phyloP scores from a whole-genome alignment of 1,140 invertebrate species.

The Vollenhovia emeryi region DNA sequence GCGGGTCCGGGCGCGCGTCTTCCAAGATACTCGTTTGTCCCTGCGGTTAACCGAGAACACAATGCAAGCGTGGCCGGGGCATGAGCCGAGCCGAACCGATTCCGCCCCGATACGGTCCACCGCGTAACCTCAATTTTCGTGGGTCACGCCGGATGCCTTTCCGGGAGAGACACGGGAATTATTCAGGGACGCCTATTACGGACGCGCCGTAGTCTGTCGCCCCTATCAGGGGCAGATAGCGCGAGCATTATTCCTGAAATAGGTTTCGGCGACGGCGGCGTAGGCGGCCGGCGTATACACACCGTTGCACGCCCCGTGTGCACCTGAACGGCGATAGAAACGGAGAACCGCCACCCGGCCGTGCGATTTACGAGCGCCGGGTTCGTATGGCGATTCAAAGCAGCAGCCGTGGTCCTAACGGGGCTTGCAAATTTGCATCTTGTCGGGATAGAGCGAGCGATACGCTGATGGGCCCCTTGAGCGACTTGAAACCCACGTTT shows the following conservation, averaged over 20 bases:
- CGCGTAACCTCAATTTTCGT: slow-evolving; percentile 74
- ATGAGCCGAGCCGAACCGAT: slow-evolving; percentile 40
- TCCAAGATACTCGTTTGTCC: slow-evolving; percentile 14
- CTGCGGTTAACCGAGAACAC: slow-evolving; percentile 46
- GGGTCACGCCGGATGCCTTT: slow-evolving; percentile 68
- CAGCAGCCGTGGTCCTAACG: slow-evolving; percentile 47
- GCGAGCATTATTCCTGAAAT: slow-evolving; percentile 68
- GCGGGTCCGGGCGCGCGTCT: not conserved
- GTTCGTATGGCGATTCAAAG: slow-evolving; percentile 52
- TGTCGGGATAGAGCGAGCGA: slow-evolving; percentile 37
- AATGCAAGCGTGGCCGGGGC: slow-evolving; percentile 57
- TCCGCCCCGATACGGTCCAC: slow-evolving; percentile 69
- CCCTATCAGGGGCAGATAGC: slow-evolving; percentile 61
- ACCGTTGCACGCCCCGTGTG: slow-evolving; percentile 1
- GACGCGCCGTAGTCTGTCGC: slow-evolving; percentile 59
- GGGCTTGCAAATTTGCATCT: slow-evolving; percentile 58
- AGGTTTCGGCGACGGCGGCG: slow-evolving; percentile 51
- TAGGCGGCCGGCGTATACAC: slow-evolving; percentile 2
- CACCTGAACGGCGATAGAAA: slow-evolving; percentile 51
- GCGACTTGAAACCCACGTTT: slow-evolving; percentile 43
- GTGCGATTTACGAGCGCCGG: slow-evolving; percentile 50
- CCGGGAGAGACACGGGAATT: slow-evolving; percentile 68
- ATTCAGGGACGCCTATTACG: slow-evolving; percentile 68
- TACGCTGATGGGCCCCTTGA: slow-evolving; percentile 47
- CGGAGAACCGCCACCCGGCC: slow-evolving; percentile 34